Base-by-base conservation (phyloP, 1,140 invertebrate species). In the Dendrolimus kikuchii region DNA sequence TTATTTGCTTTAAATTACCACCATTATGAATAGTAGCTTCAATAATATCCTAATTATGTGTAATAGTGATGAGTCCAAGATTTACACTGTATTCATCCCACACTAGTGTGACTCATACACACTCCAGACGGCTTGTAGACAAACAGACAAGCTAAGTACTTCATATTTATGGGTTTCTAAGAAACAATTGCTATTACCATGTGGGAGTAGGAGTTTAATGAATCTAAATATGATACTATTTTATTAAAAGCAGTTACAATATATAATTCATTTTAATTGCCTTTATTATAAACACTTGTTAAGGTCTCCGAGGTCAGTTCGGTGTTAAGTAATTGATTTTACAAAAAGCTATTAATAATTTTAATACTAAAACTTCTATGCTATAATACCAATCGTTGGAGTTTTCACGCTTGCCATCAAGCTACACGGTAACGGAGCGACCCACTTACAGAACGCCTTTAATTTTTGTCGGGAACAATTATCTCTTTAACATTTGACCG, bases 401-500 rank as follows among this genome's bases (percentile, higher is more conserved):
- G 51, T 60, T 45, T 38, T 46, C 40, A 55, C 60, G 53, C 61
- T 61, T 54, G 51, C 53, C 55, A 57, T 66, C 60, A 68, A 65
- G 54, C 55, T 60, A 42, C 51, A 50, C 51, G 59, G 56, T 58
- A 36, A 41, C 46, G 71, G 68, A 77, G 77, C 79, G 80, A 53
- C 74, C 80, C 56, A 86, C 69, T 81, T 84, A 70, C 74, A 71
- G 78, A 80, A 81, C 71, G 74, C 73, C 66, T 77, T 73, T 83
- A 86, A 86, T 86, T 84, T 86, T 81, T 79, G 82, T 79, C 63
- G 69, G 76, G 64, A 79, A 74, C 82, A 86, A 84, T 86, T 86
- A 86, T 82, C 81, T 84, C 69, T 66, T 83, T 86, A 78, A 86
- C 82, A 74, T 86, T 75, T 86, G 82, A 86, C 81, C 82, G 77